Conservation (phyloP, 2,113 vertebrate species). For the Puma concolor region DNA sequence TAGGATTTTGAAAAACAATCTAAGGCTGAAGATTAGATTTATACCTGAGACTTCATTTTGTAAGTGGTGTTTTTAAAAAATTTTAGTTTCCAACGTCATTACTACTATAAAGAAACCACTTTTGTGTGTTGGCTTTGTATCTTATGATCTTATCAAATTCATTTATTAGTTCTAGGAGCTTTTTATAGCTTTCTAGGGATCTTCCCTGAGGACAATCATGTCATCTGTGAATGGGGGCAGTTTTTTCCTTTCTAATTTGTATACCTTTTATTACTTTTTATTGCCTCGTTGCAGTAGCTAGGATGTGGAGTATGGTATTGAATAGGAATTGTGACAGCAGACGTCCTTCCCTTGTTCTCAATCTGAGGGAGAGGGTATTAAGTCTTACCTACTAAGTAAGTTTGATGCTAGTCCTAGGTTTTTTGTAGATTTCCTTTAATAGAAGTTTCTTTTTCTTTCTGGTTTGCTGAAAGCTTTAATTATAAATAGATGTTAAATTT, state of each 20-base stretch:
- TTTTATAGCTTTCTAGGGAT: background rate
- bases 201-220: background rate
- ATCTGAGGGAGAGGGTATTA: background rate
- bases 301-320: background rate
- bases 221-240: background rate
- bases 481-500: background rate
- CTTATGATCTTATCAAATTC: background rate
- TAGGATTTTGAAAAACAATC: background rate
- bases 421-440: background rate
- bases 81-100: background rate
- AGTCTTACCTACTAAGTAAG: background rate
- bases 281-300: background rate
- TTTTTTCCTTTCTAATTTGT: background rate
- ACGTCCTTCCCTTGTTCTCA: background rate
- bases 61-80: background rate
- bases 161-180: background rate
- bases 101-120: background rate
- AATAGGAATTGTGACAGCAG: background rate
- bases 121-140: background rate
- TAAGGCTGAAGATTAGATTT: slow-evolving; percentile 31
- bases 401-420: background rate
- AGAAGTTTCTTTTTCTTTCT: background rate
- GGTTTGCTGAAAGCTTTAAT: background rate
- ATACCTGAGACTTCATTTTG: background rate
- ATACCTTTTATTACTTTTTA: slow-evolving; percentile 18